Base-by-base conservation (phyloP, 1,140 invertebrate species). In the Zophobas atratus region DNA sequence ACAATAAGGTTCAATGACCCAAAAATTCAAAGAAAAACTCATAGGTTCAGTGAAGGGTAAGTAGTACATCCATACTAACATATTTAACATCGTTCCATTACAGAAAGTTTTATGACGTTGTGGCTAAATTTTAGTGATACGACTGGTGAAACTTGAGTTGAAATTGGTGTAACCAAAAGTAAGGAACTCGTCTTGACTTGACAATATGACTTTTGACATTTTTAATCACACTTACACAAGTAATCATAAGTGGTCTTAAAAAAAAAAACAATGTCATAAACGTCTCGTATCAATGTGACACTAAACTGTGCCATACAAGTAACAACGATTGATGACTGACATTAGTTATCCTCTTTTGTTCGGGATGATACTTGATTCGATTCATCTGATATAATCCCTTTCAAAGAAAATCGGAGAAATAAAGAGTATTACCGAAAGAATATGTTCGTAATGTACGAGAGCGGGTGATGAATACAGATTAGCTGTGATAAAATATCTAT, bases 261-360 rank as follows among this genome's bases (percentile, higher is more conserved):
- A 36, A 38, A 60, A 60, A 60, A 60, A 60, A 60, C 34, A 60
- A 60, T 60, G n/a, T 60, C 56, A 60, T 60, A 60, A 60, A 60
- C 38, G 56, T 60, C 56, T 36, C 36, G n/a, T n/a, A 35, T 0
- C 56, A 39, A 35, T 20, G 32, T 35, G 38, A 60, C 20, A 35
- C 34, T 60, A 60, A 60, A 60, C 38, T 60, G 56, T 60, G 56
- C 38, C 36, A 60, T 60, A 36, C 56, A 60, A 60, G 36, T 60
- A 39, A 36, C 34, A 60, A 60, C 34, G 56, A 60, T 60, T 60
- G 56, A 60, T 60, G 56, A 60, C 38, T 39, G 56, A n/a, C 38
- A 60, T 60, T 38, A 60, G 34, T 60, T 60, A 60, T 60, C 32
- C 38, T 38, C 34, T 8, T 60, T 60, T 55, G 53, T 36, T 60